These are phyloP conservation scores for Vandiemenella viatica DNA, from an alignment of 2,888 invertebrate genomes.

Conservation along the genomic window DNA sequence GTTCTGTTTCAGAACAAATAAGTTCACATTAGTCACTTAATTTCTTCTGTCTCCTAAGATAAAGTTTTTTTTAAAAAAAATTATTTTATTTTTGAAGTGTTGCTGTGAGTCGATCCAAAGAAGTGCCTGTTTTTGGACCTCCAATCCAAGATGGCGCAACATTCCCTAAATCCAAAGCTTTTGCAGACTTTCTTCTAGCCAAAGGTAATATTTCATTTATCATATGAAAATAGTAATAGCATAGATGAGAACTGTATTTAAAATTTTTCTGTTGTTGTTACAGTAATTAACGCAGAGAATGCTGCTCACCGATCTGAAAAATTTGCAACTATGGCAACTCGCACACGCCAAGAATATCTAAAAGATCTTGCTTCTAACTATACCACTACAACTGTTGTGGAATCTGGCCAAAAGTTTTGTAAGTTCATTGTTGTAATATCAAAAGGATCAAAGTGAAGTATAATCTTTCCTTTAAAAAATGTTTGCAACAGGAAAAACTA, in stretches of 20 bases:
- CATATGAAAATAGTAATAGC: background rate
- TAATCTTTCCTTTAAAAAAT: too few species aligned
- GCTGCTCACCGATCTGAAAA: conserved; percentile 92
- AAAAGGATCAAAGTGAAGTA: too few species aligned
- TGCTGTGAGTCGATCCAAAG: conserved; percentile 63
- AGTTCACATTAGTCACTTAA: background rate
- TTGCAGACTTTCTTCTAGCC: conserved; percentile 85
- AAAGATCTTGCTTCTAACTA: conserved; percentile 82
- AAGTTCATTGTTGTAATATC: conserved; percentile 31
- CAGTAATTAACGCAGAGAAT: conserved; percentile 89
- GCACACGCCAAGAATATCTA: conserved; percentile 88
- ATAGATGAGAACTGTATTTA: background rate
- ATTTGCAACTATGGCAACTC: conserved; percentile 90
- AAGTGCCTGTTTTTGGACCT: conserved; percentile 93
- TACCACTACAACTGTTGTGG: conserved; percentile 63
- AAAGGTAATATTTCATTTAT: conserved; percentile 46
- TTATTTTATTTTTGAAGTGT: conserved; percentile 27
- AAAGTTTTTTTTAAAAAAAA: too few species aligned
- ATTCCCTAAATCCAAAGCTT: conserved; percentile 79
- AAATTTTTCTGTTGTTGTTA: conserved; percentile 7
- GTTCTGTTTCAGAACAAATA: conserved; percentile 8
- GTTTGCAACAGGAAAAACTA: too few species aligned
- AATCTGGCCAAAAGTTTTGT: conserved; percentile 78
- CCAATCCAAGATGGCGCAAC: conserved; percentile 75
- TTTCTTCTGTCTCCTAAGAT: too few species aligned